phyloP scores from a whole-genome alignment of 2,888 invertebrate species.

The Venusia cambrica region DNA sequence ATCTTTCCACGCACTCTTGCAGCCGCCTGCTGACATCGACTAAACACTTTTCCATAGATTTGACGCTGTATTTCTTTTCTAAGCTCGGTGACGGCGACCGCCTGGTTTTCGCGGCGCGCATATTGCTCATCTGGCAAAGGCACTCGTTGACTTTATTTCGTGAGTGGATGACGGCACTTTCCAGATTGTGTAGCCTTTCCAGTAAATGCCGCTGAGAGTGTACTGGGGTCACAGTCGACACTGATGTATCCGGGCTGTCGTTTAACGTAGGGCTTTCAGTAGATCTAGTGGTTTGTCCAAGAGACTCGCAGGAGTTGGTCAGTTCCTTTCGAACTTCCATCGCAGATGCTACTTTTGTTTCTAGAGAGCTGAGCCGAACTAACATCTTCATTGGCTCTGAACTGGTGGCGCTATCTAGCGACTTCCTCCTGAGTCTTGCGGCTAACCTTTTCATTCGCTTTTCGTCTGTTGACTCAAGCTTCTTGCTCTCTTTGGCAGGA shows the following conservation, averaged over 20 bases:
- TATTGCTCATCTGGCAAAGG: constrained; percentile 82
- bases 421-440: constrained; percentile 85
- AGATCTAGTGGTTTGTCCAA: constrained; percentile 65
- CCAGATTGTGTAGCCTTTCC: constrained; percentile 82
- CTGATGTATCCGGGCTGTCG: constrained; percentile 49
- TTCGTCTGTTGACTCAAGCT: constrained; percentile 71
- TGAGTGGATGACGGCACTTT: constrained; percentile 82
- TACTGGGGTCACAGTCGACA: constrained; percentile 62
- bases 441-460: constrained; percentile 77
- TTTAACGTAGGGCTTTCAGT: constrained; percentile 58
- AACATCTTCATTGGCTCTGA: constrained; percentile 91
- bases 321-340: constrained; percentile 66
- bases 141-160: constrained; percentile 86
- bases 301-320: constrained; percentile 81
- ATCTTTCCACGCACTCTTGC: constrained; percentile 81
- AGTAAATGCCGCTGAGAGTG: constrained; percentile 78
- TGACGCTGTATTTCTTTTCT: constrained; percentile 83
- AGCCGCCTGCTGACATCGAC: constrained; percentile 83
- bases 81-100: constrained; percentile 83
- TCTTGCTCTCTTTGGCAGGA: constrained; percentile 78
- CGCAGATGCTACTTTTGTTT: constrained; percentile 87
- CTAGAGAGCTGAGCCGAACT: constrained; percentile 87
- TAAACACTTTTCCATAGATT: constrained; percentile 83
- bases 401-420: constrained; percentile 88
- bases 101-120: constrained; percentile 83